These are phyloP conservation scores for Scophthalmus maximus DNA, from an alignment of 2,113 vertebrate species.

Conservation along the genomic window DNA sequence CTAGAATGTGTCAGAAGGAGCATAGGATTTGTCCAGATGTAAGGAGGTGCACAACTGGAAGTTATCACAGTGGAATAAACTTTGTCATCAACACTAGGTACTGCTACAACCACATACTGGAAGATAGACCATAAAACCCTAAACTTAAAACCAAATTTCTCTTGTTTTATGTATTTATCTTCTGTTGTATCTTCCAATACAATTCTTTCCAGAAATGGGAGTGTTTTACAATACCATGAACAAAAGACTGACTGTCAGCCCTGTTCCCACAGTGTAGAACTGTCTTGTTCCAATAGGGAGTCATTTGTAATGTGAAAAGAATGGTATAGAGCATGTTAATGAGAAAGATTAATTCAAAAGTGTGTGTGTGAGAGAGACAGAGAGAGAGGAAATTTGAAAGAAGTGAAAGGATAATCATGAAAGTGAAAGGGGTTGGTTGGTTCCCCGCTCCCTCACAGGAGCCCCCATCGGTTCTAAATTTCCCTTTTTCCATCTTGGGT, in stretches of 20 bases:
- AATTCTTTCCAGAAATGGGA: not conserved
- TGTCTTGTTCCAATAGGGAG: conserved; percentile 20
- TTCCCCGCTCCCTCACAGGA: conserved; percentile 29
- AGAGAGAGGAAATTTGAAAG: conserved; percentile 1
- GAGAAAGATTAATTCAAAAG: conserved; percentile 41
- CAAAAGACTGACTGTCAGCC: not conserved
- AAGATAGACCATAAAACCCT: conserved; percentile 1
- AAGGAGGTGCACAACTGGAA: not conserved
- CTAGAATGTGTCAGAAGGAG: conserved; percentile 12
- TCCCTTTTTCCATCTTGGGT: conserved; percentile 22
- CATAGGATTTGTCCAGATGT: not conserved
- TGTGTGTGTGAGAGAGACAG: no score
- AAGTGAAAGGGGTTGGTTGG: conserved; percentile 34
- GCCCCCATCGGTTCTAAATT: conserved; percentile 11
- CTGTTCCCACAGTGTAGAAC: conserved; percentile 10
- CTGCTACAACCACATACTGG: conserved; percentile 15
- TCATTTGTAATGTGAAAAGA: conserved; percentile 38
- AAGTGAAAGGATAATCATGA: conserved; percentile 37
- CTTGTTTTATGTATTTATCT: not conserved
- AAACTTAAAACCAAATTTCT: conserved; percentile 3
- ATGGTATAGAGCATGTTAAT: conserved; percentile 58
- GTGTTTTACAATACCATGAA: not conserved
- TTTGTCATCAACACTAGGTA: conserved; percentile 4
- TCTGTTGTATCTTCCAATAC: no score
- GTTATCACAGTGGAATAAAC: conserved; percentile 6